A percentile compares a stretch with the other conserved stretches of the same genome.
Conservation (phyloP, 2,797 vertebrate species). For the Gymnoscopelus microlampas region DNA sequence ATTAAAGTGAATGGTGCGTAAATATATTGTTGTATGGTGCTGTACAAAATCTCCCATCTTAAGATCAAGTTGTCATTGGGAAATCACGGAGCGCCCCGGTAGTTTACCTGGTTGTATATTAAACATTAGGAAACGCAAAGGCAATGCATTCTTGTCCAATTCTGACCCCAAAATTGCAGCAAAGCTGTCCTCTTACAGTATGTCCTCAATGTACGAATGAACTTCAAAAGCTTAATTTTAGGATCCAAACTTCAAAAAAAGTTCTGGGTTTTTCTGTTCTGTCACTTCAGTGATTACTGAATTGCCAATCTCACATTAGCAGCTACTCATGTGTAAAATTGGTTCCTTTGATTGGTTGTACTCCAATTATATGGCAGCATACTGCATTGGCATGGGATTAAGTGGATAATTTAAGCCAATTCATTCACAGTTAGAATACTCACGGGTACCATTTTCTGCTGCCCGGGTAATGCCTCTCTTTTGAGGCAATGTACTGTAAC, state of each 20-base stretch:
- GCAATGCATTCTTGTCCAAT: no score
- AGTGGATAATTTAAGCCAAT: constrained; percentile 37
- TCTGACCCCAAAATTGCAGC: no score
- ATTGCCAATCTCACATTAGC: constrained; percentile 55
- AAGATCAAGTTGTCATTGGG: no score
- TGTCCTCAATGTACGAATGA: no score
- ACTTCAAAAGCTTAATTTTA: not conserved
- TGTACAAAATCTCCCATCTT: no score
- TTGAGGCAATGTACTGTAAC: not conserved
- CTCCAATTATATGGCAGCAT: constrained; percentile 52
- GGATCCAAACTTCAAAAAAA: constrained; percentile 11
- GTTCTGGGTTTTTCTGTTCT: constrained; percentile 6
- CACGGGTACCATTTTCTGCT: not conserved
- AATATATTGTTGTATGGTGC: no score
- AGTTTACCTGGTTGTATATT: no score
- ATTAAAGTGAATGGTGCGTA: no score
- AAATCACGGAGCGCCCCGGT: no score
- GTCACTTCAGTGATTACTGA: constrained; percentile 48
- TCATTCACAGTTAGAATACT: constrained; percentile 26
- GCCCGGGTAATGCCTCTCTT: constrained; percentile 1
- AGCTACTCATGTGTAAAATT: constrained; percentile 71
- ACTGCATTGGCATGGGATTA: constrained; percentile 11
- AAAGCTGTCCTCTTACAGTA: no score
- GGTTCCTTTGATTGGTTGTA: constrained; percentile 58
- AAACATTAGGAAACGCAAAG: no score